Base-by-base conservation (phyloP, 2,888 invertebrate species). In the Coremacera marginata region DNA sequence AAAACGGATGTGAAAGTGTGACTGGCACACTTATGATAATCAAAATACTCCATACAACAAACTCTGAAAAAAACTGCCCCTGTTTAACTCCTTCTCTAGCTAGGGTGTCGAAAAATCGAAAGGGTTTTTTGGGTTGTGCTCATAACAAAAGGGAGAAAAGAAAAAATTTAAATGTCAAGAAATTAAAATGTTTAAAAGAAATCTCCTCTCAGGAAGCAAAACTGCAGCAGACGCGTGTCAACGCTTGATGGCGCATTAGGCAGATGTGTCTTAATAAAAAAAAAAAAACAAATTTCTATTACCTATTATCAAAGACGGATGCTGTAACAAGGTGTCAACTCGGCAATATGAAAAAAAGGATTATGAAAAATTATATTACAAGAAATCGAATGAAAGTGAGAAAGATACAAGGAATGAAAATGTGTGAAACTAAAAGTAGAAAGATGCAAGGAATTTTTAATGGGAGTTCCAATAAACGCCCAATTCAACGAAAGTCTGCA, bases 21-120 rank as follows among this genome's bases (percentile, higher is more conserved):
- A 67, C 74, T 34, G 74, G 27, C 74, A 74, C 74, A 25, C 74
- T 27, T 73, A 73, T 73, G 72, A 49, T 62, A 73, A 73, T 73
- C 44, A 62, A 37, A 60, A 73, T 9, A 70, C n/a, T 27, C 60
- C 27, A 27, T 14, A 25, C 22, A 60, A 11, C 44, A 60, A 27
- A 11, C 60, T 22, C 5, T 1, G 27, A 27, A 31, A 34, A 16
- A 31, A n/a, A 63, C 5, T 16, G 27, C 16, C 27, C 14, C 34
- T 37, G 19, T 52, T 51, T 16, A 52, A 70, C 70, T 25, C 52
- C 70, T n/a, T 27, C 19, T 55, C 63, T 22, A 34, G 63, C 19
- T 22, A 37, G 60, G 44, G 25, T 70, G 70, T 52, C 51, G 19
- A 3, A 19, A 44, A 72, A 72, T 44, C 72, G 62, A 72, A 72